Base-by-base conservation (phyloP, 2,113 vertebrate species). In the Calyptomena viridis region DNA sequence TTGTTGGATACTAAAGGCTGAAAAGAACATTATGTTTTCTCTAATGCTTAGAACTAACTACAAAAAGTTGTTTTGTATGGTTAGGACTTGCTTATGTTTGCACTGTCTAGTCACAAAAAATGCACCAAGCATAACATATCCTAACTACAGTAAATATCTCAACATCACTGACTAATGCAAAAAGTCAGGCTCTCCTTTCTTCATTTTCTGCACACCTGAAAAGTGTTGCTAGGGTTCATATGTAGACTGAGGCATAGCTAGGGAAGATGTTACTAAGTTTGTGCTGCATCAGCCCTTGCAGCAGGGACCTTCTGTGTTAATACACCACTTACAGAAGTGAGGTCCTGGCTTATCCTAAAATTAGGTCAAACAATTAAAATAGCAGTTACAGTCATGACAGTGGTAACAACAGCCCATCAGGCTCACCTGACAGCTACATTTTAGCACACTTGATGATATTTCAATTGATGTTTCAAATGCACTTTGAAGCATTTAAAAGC, bases 401-500 rank as follows among this genome's bases (percentile, higher is more conserved):
- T 40, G 37, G 22, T 76, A 85, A 87, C 63, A 83, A 52, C 37
- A 89, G 42, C 35, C 35, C 46, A 85, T 59, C 58, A 80, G 53
- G 16, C 31, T 86, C 24, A 89, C 69, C 46, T 66, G 40, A 49
- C 40, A 88, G n/a, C 47, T 63, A n/a, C 28, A 40, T 39, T 66
- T 89, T 86, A 83, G 17, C 55, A 88, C 2, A 31, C 17, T 42
- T 90, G 47, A 84, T 84, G 72, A 50, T 82, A 71, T 85, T 93
- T 80, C 44, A 83, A 33, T 47, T 68, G 75, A 50, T 64, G 47
- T 23, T 2, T 69, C 47, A 69, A 77, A 1, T 37, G 22, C 9
- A 82, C 47, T 89, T 87, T 84, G 86, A 87, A 92, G 37, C 13
- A 89, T 89, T 62, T 89, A 79, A 96, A 94, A 87, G 23, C 35